Percentiles rank a stretch among this genome's conserved stretches.
Evolutionary conservation across 2,888 invertebrate species (phyloP).

Genomic region (Oeneis ivallda): DNA sequence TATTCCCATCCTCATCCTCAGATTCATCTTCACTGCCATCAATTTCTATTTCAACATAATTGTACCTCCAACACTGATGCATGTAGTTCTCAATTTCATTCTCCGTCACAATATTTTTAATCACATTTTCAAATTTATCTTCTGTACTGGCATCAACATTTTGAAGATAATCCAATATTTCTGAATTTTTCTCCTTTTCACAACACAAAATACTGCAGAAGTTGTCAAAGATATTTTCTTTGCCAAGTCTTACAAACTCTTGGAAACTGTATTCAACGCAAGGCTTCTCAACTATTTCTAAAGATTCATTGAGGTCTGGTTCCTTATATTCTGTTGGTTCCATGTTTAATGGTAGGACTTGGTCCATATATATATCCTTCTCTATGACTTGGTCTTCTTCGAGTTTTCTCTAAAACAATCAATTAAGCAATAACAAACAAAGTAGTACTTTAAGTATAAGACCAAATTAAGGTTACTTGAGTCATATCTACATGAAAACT

Average conservation of each 20-base stretch:
- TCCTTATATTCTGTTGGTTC: slow-evolving; percentile 55
- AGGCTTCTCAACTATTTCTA: slow-evolving; percentile 60
- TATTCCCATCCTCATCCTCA: slow-evolving; percentile 51
- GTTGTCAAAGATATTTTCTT: slow-evolving; percentile 66
- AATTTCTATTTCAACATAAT: slow-evolving; percentile 58
- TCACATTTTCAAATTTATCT: slow-evolving; percentile 66
- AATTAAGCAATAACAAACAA: neutral
- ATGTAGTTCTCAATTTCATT: slow-evolving; percentile 71
- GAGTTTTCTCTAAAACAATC: slow-evolving; percentile 56
- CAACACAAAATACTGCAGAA: slow-evolving; percentile 51
- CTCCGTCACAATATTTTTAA: slow-evolving; percentile 57
- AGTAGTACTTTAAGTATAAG: neutral
- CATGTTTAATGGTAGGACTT: slow-evolving; percentile 58
- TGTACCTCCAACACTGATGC: slow-evolving; percentile 71
- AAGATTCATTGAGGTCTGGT: slow-evolving; percentile 64
- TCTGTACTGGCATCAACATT: slow-evolving; percentile 68
- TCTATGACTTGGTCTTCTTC: slow-evolving; percentile 63
- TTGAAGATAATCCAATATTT: slow-evolving; percentile 57
- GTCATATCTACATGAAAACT: too few species aligned
- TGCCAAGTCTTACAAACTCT: slow-evolving; percentile 67
- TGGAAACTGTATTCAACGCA: too few species aligned
- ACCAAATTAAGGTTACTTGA: too few species aligned
- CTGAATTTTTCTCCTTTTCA: slow-evolving; percentile 48
- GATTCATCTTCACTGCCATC: slow-evolving; percentile 46
- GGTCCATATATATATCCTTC: too few species aligned